Percentiles rank a stretch among this genome's conserved stretches.
Evolutionary conservation across 2,113 vertebrate genomes (phyloP).

Genomic region (Eubucco bourcierii): DNA sequence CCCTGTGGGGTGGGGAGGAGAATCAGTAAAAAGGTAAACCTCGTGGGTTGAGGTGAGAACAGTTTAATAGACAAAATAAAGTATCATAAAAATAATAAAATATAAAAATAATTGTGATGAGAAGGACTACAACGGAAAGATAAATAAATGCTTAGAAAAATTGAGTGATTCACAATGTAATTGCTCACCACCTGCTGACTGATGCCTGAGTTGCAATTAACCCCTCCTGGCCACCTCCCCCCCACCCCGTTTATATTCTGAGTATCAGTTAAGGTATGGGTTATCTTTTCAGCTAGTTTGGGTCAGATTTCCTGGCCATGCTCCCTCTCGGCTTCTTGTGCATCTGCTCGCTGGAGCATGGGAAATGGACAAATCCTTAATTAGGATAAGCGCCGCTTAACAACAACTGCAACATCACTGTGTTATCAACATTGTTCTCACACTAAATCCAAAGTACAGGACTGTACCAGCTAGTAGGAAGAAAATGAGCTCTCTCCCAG

Average conservation of each 20-base stretch:
- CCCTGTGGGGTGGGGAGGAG: not conserved
- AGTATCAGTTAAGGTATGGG: not conserved
- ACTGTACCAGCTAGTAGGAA: not conserved
- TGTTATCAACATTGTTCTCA: not conserved
- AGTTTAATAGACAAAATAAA: not conserved
- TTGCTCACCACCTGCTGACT: not conserved
- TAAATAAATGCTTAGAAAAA: not conserved
- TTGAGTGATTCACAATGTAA: no score
- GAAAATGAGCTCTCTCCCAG: not conserved
- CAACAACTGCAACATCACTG: not conserved
- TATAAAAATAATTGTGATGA: not conserved
- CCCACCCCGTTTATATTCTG: not conserved
- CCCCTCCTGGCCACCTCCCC: not conserved
- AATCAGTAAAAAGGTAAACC: not conserved
- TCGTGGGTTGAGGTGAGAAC: not conserved
- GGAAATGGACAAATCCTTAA: not conserved
- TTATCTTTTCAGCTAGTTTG: not conserved
- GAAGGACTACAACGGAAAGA: not conserved
- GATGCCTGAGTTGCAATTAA: not conserved
- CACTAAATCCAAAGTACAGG: not conserved
- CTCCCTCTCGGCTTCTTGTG: not conserved
- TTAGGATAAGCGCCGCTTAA: not conserved
- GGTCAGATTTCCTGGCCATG: not conserved
- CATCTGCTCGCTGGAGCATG: not conserved
- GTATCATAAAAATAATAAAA: not conserved